phyloP scores from a whole-genome alignment of 2,113 vertebrate genomes.

The Gambusia holbrooki region DNA sequence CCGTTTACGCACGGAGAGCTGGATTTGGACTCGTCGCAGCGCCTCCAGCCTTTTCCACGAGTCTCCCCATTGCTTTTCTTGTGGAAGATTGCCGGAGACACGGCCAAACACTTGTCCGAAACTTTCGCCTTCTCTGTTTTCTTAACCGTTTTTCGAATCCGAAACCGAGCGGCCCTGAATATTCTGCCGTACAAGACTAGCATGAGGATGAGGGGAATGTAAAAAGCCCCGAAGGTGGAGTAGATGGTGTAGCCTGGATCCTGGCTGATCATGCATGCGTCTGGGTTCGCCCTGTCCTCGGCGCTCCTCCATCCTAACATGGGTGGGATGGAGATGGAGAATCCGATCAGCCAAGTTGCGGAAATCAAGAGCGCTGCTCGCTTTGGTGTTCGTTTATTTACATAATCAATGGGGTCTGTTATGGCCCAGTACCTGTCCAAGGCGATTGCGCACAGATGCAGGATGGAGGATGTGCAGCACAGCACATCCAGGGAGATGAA shows the following conservation, averaged over 20 bases:
- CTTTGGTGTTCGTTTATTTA: conserved; percentile 95
- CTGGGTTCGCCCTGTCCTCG: conserved; percentile 91
- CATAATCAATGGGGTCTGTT: conserved; percentile 96
- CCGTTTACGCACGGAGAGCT: conserved; percentile 85
- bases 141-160: conserved; percentile 93
- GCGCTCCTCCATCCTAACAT: conserved; percentile 98
- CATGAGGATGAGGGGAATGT: conserved; percentile 96
- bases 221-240: conserved; percentile 98
- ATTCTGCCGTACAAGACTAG: conserved; percentile 95
- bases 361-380: conserved; percentile 92
- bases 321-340: conserved; percentile 97
- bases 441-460: conserved; percentile 97
- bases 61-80: conserved; percentile 83
- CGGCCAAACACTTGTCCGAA: conserved; percentile 75
- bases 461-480: conserved; percentile 98
- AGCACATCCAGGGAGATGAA: conserved; percentile 97
- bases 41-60: conserved; percentile 79
- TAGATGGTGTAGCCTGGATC: conserved; percentile 98
- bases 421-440: conserved; percentile 99
- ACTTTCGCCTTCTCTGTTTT: conserved; percentile 85
- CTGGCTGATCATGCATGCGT: conserved; percentile 96
- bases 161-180: conserved; percentile 94
- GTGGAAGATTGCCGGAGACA: conserved; percentile 79
- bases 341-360: conserved; percentile 95
- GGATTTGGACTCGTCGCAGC: conserved; percentile 75